phyloP scores from a whole-genome alignment of 1,140 invertebrate genomes.

The Drosophila takahashii region DNA sequence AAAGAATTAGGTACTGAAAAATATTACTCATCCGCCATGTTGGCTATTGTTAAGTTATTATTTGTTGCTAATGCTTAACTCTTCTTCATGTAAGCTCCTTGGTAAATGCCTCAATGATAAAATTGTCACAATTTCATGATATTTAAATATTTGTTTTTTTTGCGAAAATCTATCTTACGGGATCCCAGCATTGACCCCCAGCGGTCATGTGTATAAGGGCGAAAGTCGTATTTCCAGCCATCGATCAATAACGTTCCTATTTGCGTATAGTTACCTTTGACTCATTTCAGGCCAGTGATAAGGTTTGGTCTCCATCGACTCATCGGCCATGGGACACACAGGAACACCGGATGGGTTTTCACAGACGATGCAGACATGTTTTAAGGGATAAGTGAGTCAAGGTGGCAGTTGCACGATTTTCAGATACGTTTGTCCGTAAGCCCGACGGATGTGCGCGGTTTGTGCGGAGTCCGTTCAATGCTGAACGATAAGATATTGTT shows the following conservation, averaged over 20 bases:
- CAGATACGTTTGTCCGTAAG: background rate
- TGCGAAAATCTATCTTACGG: background rate
- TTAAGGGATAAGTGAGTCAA: constrained; percentile 7
- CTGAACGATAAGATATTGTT: constrained; percentile 74
- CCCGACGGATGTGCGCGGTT: constrained; percentile 1
- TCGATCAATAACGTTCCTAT: background rate
- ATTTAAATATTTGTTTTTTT: no score
- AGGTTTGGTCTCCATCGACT: background rate
- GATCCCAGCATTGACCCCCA: background rate
- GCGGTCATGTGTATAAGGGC: background rate
- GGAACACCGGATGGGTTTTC: background rate
- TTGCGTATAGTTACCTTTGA: background rate
- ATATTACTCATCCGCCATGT: background rate
- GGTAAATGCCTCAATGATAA: no score
- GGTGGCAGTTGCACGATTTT: background rate
- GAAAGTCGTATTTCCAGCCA: background rate
- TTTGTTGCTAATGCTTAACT: no score
- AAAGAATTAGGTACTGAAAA: background rate
- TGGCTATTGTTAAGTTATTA: no score
- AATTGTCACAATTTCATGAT: no score
- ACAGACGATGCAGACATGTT: background rate
- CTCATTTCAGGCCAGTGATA: background rate
- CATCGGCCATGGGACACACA: background rate
- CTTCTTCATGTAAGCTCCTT: no score
- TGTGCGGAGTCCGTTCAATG: constrained; percentile 53